Conservation (phyloP, 1,140 invertebrate species). For the Bursaphelenchus mucronatus region DNA sequence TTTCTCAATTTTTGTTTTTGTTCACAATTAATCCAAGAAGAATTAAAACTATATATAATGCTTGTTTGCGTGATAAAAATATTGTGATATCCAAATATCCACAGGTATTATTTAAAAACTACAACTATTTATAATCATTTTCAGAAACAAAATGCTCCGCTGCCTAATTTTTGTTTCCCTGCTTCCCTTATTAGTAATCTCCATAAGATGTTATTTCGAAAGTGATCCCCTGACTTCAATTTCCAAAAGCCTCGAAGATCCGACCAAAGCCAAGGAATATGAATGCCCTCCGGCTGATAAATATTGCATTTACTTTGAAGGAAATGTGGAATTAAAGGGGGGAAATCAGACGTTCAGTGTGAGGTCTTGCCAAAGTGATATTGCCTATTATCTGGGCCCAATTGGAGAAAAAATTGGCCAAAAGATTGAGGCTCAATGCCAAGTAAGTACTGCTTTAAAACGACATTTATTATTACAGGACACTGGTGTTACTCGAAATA, state of each 20-base stretch:
- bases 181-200: no score
- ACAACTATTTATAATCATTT: no score
- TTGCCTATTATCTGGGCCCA: conserved; percentile 6
- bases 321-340: conserved; percentile 5
- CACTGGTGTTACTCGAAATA: background rate
- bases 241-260: background rate
- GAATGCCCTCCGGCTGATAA: background rate
- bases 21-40: no score
- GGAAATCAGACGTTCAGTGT: conserved; percentile 12
- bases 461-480: background rate
- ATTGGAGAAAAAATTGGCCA: conserved; percentile 14
- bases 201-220: no score
- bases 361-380: background rate
- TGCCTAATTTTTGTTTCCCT: no score
- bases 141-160: no score
- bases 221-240: background rate
- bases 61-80: no score
- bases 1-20: no score
- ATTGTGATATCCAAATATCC: no score
- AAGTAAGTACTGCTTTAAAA: background rate
- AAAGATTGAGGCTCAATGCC: conserved; percentile 3
- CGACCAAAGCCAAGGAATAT: conserved; percentile 1
- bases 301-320: conserved; percentile 13
- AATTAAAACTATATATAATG: no score
- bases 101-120: no score